phyloP scores from a whole-genome alignment of 2,888 invertebrate genomes.

The Eilema griseolum region DNA sequence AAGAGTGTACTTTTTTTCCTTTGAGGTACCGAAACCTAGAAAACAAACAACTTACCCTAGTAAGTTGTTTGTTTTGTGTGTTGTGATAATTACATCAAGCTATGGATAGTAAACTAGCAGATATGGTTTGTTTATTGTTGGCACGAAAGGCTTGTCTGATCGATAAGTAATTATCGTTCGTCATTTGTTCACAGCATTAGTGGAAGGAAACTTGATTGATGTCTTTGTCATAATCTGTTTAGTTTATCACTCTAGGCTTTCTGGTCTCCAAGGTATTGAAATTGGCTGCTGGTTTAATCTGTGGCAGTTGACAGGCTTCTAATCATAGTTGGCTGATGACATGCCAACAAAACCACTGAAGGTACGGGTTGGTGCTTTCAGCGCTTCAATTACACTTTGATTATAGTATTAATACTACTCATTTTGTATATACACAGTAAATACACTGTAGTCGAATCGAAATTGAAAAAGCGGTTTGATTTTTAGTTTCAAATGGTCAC shows the following conservation, averaged over 20 bases:
- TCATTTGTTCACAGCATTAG: conserved; percentile 6
- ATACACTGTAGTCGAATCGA: no score
- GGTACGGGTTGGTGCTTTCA: neutral
- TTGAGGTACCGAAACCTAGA: neutral
- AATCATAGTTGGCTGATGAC: conserved; percentile 9
- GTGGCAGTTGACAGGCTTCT: conserved; percentile 9
- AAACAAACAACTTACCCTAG: neutral
- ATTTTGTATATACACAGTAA: no score
- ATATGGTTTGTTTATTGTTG: conserved; percentile 15
- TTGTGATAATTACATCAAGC: neutral
- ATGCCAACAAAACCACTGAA: neutral
- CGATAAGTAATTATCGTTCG: conserved; percentile 19
- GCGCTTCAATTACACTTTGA: neutral
- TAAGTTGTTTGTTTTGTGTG: no score
- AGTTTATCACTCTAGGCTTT: conserved; percentile 17
- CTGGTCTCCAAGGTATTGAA: conserved; percentile 15
- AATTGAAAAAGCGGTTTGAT: no score
- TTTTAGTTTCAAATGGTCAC: no score
- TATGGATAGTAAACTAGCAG: conserved; percentile 7
- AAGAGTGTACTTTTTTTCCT: no score
- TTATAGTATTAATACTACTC: neutral
- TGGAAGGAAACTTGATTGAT: conserved; percentile 19
- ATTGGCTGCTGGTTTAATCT: conserved; percentile 15
- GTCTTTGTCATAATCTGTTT: conserved; percentile 15
- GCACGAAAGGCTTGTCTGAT: conserved; percentile 12